Base-by-base conservation (phyloP, 1,140 invertebrate species). In the Mactra quadrangularis region DNA sequence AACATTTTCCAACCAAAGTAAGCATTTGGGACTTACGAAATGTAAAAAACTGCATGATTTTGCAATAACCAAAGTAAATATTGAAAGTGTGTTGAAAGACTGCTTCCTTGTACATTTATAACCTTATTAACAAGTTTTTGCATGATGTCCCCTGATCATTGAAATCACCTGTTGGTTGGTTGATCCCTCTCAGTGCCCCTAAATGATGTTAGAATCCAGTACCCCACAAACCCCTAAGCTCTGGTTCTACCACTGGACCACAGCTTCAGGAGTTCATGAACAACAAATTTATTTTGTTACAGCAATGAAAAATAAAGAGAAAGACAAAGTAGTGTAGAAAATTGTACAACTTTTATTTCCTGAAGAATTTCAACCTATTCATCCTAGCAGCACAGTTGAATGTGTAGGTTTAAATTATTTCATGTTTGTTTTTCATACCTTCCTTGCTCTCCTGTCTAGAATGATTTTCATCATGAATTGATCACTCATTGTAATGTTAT, bases 261-360 rank as follows among this genome's bases (percentile, higher is more conserved):
- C 29, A 2, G 2, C n/a, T 25, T 19, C n/a, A n/a, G n/a, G n/a
- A n/a, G 2, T 19, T 25, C 15, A 31, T 1, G 9, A 33, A 15
- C 13, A 35, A 17, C 2, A 4, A n/a, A 7, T 72, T 17, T 57
- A 19, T 41, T 59, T 25, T 53, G 53, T 25, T 25, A 59, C 45
- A n/a, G 71, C 33, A 22, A 29, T 33, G 15, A 13, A 53, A 9
- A 13, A n/a, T 7, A 13, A 53, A 11, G 38, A 52, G 0, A 35
- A 38, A 33, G 53, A 74, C 9, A 27, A 57, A 2, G 11, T 74
- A 7, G 59, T 57, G 33, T 57, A 59, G 71, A 57, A 74, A 41
- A n/a, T 59, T 41, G 71, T 59, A 4, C 33, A 31, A 3, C 15
- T 74, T 11, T 31, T 74, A 22, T 74, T 74, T 45, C 71, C 71